Conservation (phyloP, 2,113 vertebrate species). For the Archocentrus centrarchus region DNA sequence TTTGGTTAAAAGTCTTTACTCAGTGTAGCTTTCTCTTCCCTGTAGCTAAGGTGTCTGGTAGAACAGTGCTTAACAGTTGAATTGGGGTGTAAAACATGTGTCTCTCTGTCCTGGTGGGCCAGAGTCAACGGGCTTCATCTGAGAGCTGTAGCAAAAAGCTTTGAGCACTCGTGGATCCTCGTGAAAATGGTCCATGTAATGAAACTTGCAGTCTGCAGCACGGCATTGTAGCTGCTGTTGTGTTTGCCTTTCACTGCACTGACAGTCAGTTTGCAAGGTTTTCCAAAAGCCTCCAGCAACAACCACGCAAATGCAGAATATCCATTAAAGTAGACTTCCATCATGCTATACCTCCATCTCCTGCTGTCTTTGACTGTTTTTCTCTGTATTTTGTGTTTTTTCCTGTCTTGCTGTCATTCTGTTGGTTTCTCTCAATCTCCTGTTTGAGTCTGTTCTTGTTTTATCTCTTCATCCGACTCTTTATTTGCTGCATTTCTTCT, state of each 20-base stretch:
- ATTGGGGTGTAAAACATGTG: background rate
- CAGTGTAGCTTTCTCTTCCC: background rate
- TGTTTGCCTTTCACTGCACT: conserved; percentile 8
- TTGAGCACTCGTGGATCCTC: background rate
- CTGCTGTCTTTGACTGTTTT: background rate
- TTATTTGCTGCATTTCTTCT: background rate
- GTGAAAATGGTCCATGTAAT: background rate
- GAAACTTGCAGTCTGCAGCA: conserved; percentile 2
- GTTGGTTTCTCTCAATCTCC: background rate
- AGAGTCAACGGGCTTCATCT: background rate
- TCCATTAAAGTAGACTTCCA: background rate
- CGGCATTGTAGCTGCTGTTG: background rate
- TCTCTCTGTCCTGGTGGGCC: background rate
- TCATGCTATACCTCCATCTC: background rate
- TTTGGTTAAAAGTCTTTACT: background rate
- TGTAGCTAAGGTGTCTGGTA: background rate
- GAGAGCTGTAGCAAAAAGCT: background rate
- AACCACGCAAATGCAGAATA: background rate
- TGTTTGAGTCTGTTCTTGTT: background rate
- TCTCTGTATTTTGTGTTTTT: background rate
- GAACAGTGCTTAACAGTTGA: background rate
- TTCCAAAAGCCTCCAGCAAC: conserved; percentile 28
- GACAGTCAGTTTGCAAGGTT: conserved; percentile 11
- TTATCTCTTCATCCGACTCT: background rate
- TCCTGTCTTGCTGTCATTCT: background rate